Conservation (phyloP, 2,113 vertebrate genomes). For the Plecturocebus donacophilus region DNA sequence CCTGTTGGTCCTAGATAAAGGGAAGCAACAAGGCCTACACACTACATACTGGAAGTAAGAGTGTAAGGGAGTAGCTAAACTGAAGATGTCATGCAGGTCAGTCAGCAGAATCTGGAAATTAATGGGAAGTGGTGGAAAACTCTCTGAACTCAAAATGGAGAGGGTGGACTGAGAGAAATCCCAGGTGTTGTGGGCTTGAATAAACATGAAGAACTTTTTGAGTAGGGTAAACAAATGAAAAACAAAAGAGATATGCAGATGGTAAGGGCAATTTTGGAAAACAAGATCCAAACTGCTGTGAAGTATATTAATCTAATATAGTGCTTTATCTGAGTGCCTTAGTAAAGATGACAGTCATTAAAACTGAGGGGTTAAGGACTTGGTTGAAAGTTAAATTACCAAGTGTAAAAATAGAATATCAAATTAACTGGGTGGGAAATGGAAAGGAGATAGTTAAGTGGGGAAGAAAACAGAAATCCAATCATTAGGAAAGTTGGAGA, state of each 20-base stretch:
- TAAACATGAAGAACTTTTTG: neutral
- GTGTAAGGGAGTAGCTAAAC: neutral
- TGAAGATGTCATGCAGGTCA: neutral
- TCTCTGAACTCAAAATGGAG: neutral
- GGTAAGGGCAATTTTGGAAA: neutral
- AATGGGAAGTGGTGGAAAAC: neutral
- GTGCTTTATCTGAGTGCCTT: neutral
- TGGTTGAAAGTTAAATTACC: neutral
- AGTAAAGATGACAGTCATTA: neutral
- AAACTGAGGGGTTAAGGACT: neutral
- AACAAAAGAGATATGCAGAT: neutral
- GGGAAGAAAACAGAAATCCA: neutral
- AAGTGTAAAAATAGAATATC: neutral
- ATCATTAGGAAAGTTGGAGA: neutral
- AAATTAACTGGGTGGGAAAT: neutral
- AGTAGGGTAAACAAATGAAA: neutral
- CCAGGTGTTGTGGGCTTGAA: neutral
- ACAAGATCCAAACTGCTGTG: neutral
- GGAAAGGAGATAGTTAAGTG: neutral
- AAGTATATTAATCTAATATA: neutral
- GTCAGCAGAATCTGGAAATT: neutral
- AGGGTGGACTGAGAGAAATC: neutral
- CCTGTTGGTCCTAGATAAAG: neutral
- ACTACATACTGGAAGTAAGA: neutral
- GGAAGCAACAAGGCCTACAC: neutral